Evolutionary conservation across 2,888 invertebrate species (phyloP).

Genomic region (Amblyjoppa proteus): DNA sequence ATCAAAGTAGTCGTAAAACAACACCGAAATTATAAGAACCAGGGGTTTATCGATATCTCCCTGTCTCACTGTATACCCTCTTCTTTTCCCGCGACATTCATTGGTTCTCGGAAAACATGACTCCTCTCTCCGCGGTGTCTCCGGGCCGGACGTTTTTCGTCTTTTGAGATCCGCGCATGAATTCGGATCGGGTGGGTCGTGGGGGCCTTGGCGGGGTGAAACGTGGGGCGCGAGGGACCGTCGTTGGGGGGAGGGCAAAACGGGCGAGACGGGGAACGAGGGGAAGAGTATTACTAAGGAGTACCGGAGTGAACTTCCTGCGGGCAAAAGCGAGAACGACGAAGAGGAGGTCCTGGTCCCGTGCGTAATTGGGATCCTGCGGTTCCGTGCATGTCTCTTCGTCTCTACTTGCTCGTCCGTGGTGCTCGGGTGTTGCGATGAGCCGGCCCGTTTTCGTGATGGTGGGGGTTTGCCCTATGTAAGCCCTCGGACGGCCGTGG

Average conservation of each 20-base stretch:
- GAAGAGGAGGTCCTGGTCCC: conserved; percentile 71
- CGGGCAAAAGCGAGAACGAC: conserved; percentile 68
- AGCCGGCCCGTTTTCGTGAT: conserved; percentile 63
- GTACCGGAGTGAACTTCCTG: conserved; percentile 79
- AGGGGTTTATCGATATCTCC: not conserved
- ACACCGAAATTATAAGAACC: not conserved
- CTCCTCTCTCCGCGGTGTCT: conserved; percentile 36
- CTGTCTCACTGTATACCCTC: not conserved
- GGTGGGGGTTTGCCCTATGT: conserved; percentile 84
- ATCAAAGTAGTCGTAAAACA: conserved; percentile 3
- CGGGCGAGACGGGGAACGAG: conserved; percentile 28
- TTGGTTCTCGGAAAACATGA: conserved; percentile 64
- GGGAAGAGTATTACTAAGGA: conserved; percentile 56
- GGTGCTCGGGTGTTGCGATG: conserved; percentile 52
- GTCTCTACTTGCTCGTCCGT: conserved; percentile 35
- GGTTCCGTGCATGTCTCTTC: conserved; percentile 73
- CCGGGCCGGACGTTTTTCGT: conserved; percentile 52
- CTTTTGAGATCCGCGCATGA: conserved; percentile 49
- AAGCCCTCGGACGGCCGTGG: conserved; percentile 83
- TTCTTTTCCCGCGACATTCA: conserved; percentile 34
- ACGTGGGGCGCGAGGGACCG: conserved; percentile 17
- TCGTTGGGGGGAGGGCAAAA: not conserved
- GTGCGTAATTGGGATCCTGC: conserved; percentile 83
- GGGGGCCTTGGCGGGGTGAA: conserved; percentile 42
- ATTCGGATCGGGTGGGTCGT: conserved; percentile 38